Evolutionary conservation across 2,797 vertebrate species (phyloP).

Genomic region (Agapornis canus): DNA sequence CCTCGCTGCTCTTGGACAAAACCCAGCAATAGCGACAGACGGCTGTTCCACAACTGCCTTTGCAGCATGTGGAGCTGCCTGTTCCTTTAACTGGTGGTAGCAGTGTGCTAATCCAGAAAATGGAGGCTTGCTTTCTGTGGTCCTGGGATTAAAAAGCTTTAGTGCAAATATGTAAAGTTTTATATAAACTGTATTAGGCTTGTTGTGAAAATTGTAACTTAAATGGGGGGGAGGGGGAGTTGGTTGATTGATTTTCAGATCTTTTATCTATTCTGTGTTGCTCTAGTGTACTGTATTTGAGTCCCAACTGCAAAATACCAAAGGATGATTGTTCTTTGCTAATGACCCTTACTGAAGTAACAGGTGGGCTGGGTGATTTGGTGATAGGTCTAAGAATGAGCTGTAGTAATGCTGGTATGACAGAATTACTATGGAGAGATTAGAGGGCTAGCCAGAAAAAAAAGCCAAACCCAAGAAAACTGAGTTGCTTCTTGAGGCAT

Average conservation of each 20-base stretch:
- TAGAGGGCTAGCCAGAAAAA: background rate
- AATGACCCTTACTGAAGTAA: background rate
- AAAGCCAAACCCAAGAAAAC: background rate
- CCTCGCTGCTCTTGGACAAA: background rate
- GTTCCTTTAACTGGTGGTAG: background rate
- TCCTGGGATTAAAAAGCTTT: background rate
- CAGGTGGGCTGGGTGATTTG: background rate
- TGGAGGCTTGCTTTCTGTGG: background rate
- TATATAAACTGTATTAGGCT: background rate
- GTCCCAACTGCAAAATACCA: background rate
- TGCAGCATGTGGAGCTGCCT: background rate
- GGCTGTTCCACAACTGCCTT: background rate
- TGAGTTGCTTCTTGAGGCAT: background rate
- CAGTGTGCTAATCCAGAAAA: background rate
- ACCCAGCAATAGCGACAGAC: background rate
- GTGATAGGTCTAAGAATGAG: background rate
- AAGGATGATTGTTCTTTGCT: background rate
- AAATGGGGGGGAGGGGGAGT: background rate
- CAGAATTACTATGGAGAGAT: background rate
- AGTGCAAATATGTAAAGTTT: background rate
- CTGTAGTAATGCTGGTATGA: background rate
- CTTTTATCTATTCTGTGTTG: accelerated
- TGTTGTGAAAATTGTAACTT: background rate
- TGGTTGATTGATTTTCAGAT: background rate
- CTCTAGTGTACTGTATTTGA: background rate